Evolutionary conservation across 2,888 invertebrate genomes (phyloP).

Genomic region (Diaprepes abbreviatus): DNA sequence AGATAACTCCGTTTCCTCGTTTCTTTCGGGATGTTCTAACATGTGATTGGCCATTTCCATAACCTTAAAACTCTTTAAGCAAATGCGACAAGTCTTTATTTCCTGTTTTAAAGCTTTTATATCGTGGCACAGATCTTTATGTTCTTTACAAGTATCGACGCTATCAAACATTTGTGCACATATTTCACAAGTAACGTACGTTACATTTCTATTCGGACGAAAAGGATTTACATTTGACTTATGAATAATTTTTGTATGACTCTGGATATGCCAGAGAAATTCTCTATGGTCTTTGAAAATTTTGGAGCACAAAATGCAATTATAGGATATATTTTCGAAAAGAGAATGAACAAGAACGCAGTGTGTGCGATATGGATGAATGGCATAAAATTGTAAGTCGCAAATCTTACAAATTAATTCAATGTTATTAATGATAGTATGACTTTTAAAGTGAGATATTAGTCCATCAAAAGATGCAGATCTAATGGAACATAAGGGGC

Average conservation of each 20-base stretch:
- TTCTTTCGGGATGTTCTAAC: not conserved
- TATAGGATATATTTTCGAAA: slow-evolving; percentile 23
- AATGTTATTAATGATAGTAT: slow-evolving; percentile 13
- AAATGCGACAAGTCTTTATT: slow-evolving; percentile 10
- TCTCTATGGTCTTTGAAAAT: slow-evolving; percentile 28
- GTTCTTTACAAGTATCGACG: slow-evolving; percentile 8
- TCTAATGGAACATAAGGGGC: slow-evolving; percentile 2
- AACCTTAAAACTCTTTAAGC: not conserved
- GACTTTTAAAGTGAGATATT: slow-evolving; percentile 20
- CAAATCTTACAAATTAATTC: slow-evolving; percentile 13
- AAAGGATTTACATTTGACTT: slow-evolving; percentile 10
- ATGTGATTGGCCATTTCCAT: slow-evolving; percentile 13
- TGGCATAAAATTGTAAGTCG: slow-evolving; percentile 15
- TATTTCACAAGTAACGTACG: slow-evolving; percentile 24
- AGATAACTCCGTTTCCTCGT: too few relatives aligned
- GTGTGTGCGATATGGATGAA: slow-evolving; percentile 26
- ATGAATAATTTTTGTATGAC: slow-evolving; percentile 10
- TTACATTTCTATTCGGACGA: slow-evolving; percentile 23
- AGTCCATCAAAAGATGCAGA: not conserved
- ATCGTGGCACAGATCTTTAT: slow-evolving; percentile 23
- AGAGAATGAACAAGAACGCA: slow-evolving; percentile 24
- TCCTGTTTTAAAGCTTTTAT: not conserved
- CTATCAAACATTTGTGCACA: slow-evolving; percentile 31
- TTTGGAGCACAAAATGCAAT: slow-evolving; percentile 30
- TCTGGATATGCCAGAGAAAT: slow-evolving; percentile 36